Evolutionary conservation across 1,140 invertebrate genomes (phyloP).

Genomic region (Laodelphax striatellus): DNA sequence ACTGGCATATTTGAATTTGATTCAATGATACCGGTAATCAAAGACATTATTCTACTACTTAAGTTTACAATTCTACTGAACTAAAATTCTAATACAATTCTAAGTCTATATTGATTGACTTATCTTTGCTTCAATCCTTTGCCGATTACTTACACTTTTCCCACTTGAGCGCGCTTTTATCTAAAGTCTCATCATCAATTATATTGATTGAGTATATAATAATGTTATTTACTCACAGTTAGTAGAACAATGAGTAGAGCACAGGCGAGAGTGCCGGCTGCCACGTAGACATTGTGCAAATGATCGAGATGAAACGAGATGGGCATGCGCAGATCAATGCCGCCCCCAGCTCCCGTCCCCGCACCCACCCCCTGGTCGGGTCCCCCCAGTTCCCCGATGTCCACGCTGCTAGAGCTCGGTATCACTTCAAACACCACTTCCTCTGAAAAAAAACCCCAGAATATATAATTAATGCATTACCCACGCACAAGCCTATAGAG

Average conservation of each 20-base stretch:
- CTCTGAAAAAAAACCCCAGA: conserved; percentile 25
- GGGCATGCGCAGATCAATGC: conserved; percentile 40
- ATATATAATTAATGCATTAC: background rate
- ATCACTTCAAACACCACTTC: conserved; percentile 45
- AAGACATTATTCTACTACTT: no score
- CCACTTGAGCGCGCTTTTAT: no score
- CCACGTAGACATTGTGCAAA: conserved; percentile 59
- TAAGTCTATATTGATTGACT: no score
- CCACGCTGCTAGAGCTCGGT: conserved; percentile 31
- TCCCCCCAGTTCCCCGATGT: conserved; percentile 25
- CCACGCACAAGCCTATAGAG: no score
- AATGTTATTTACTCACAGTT: conserved; percentile 49
- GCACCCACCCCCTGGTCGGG: conserved; percentile 28
- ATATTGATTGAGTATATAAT: no score
- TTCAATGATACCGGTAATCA: no score
- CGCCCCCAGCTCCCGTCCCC: conserved; percentile 26
- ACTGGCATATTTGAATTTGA: no score
- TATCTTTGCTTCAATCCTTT: no score
- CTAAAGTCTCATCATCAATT: no score
- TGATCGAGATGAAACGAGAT: conserved; percentile 52
- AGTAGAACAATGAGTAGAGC: conserved; percentile 54
- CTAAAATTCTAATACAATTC: no score
- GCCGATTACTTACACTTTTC: no score
- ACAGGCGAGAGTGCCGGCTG: conserved; percentile 53
- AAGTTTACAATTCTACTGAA: no score